Percentiles rank a stretch among this genome's conserved stretches.
Evolutionary conservation across 2,888 invertebrate genomes (phyloP).

Genomic region (Xestia ashworthii): DNA sequence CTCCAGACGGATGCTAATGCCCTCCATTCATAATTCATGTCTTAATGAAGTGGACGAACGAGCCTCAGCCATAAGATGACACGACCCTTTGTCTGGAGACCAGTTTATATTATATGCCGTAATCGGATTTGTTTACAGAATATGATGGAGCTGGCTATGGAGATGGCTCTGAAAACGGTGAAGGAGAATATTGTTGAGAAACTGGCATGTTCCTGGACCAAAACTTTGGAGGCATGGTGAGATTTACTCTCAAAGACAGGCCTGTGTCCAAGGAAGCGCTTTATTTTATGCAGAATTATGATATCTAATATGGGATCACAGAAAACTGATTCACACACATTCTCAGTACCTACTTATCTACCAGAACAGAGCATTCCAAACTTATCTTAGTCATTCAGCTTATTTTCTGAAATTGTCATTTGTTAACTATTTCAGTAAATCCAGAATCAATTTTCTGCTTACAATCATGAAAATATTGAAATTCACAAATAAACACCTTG

Average conservation of each 20-base stretch:
- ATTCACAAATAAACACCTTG: background rate
- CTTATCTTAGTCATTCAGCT: no score
- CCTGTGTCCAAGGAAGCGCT: background rate
- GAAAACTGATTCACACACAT: background rate
- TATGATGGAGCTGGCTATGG: conserved; percentile 8
- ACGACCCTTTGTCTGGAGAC: conserved; percentile 76
- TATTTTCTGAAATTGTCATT: no score
- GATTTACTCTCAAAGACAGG: background rate
- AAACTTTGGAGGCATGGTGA: background rate
- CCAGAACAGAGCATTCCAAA: background rate
- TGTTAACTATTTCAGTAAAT: no score
- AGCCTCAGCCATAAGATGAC: conserved; percentile 73
- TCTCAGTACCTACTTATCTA: background rate
- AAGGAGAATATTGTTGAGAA: background rate
- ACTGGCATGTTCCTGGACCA: background rate
- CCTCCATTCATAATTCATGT: conserved; percentile 88
- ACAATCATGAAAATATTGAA: background rate
- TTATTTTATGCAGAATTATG: background rate
- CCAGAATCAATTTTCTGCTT: background rate
- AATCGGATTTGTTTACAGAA: conserved; percentile 70
- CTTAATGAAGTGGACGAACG: conserved; percentile 85
- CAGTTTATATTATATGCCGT: conserved; percentile 69
- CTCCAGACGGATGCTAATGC: conserved; percentile 88
- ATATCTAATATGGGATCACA: background rate
- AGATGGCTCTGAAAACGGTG: background rate